A percentile compares a stretch with the other conserved stretches of the same genome.
phyloP scores from a whole-genome alignment of 2,888 invertebrate species.

The Mythimna lalbum region DNA sequence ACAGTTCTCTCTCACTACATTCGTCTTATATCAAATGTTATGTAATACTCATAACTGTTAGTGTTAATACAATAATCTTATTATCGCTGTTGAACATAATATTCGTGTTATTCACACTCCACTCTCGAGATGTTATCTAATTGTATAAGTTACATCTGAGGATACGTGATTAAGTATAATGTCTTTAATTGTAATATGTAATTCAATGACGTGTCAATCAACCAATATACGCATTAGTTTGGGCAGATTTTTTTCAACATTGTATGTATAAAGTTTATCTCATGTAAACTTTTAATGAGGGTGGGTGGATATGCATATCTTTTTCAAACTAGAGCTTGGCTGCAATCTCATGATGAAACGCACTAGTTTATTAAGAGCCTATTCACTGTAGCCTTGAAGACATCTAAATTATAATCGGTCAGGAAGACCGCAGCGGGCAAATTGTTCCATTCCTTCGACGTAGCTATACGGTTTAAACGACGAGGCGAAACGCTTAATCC shows the following conservation, averaged over 20 bases:
- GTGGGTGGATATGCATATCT: slow-evolving; percentile 34
- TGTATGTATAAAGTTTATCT: slow-evolving; percentile 37
- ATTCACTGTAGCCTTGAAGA: too few relatives aligned
- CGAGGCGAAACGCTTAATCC: too few relatives aligned
- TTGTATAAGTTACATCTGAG: slow-evolving; percentile 6
- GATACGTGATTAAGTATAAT: background rate
- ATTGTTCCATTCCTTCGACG: too few relatives aligned
- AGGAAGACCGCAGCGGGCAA: too few relatives aligned
- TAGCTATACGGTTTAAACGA: too few relatives aligned
- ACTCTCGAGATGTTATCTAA: slow-evolving; percentile 30
- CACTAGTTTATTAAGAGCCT: too few relatives aligned
- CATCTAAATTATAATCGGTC: too few relatives aligned
- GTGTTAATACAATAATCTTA: slow-evolving; percentile 42
- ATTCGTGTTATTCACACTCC: slow-evolving; percentile 38
- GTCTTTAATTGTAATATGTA: too few relatives aligned
- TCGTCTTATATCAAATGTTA: slow-evolving; percentile 25
- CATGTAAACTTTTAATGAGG: slow-evolving; percentile 42
- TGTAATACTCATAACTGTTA: slow-evolving; percentile 26
- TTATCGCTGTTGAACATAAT: slow-evolving; percentile 40
- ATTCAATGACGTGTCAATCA: background rate
- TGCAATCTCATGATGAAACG: too few relatives aligned
- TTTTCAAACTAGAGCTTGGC: too few relatives aligned
- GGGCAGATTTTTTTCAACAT: slow-evolving; percentile 15
- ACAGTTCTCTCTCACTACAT: background rate
- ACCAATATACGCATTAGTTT: slow-evolving; percentile 15